Percentiles rank a stretch among this genome's conserved stretches.
phyloP scores from a whole-genome alignment of 2,888 invertebrate genomes.

The Lapara coniferarum region DNA sequence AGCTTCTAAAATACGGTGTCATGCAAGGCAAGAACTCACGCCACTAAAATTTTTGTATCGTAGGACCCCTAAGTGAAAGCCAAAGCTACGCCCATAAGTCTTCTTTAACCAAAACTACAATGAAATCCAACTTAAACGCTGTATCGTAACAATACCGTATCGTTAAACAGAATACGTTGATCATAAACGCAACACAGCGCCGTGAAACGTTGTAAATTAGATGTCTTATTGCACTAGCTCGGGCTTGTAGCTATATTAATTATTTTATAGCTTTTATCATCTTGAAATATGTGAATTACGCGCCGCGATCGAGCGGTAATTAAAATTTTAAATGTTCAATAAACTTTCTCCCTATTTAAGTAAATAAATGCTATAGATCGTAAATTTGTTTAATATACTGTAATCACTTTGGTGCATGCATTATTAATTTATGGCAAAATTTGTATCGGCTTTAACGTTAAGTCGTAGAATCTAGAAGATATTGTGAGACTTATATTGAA shows the following conservation, averaged over 20 bases:
- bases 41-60: no score
- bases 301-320: background rate
- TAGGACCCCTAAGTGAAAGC: no score
- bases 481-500: no score
- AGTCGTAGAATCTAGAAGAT: no score
- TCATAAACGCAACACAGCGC: slow-evolving; percentile 24
- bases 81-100: no score
- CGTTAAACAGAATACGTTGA: slow-evolving; percentile 16
- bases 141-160: slow-evolving; percentile 16
- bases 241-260: slow-evolving; percentile 17
- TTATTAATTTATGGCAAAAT: background rate
- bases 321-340: slow-evolving; percentile 6
- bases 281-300: slow-evolving; percentile 11
- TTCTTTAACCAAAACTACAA: no score
- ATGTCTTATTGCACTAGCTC: slow-evolving; percentile 25
- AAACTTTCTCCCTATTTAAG: background rate
- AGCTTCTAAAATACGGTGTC: no score
- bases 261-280: slow-evolving; percentile 18
- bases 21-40: no score
- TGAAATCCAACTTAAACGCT: background rate
- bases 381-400: slow-evolving; percentile 1
- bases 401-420: background rate
- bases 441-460: background rate
- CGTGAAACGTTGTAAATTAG: slow-evolving; percentile 27
- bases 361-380: slow-evolving; percentile 1